A percentile compares a stretch with the other conserved stretches of the same genome.
Evolutionary conservation across 2,888 invertebrate species (phyloP).

Genomic region (Tenthredo livida): DNA sequence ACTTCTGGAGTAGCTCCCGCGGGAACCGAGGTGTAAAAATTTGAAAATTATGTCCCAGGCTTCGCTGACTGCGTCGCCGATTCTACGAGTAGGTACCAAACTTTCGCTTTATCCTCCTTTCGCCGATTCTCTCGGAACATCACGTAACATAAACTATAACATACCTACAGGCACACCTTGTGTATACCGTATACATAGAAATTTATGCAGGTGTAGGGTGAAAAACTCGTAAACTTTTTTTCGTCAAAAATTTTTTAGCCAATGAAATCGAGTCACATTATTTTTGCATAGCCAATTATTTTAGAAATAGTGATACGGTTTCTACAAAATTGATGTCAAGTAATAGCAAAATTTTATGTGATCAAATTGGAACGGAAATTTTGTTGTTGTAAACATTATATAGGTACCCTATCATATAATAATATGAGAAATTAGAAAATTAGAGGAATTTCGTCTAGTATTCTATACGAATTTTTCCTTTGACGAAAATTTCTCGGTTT

Average conservation of each 20-base stretch:
- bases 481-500: not conserved
- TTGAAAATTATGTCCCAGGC: conserved; percentile 38
- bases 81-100: conserved; percentile 7
- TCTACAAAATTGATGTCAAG: too few species aligned
- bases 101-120: conserved; percentile 6
- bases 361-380: too few species aligned
- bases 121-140: not conserved
- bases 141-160: conserved; percentile 1
- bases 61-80: not conserved
- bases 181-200: not conserved
- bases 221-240: not conserved
- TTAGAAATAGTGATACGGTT: not conserved
- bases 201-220: not conserved
- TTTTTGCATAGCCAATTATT: not conserved
- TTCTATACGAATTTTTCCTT: not conserved
- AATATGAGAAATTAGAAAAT: not conserved
- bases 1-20: conserved; percentile 45
- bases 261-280: not conserved
- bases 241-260: not conserved
- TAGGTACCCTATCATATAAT: too few species aligned
- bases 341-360: not conserved
- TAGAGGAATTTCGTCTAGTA: not conserved
- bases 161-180: not conserved
- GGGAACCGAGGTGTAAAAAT: conserved; percentile 49
- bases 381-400: too few species aligned